A percentile compares a stretch with the other conserved stretches of the same genome.
Evolutionary conservation across 2,888 invertebrate species (phyloP).

Genomic region (Leptopilina syphax): DNA sequence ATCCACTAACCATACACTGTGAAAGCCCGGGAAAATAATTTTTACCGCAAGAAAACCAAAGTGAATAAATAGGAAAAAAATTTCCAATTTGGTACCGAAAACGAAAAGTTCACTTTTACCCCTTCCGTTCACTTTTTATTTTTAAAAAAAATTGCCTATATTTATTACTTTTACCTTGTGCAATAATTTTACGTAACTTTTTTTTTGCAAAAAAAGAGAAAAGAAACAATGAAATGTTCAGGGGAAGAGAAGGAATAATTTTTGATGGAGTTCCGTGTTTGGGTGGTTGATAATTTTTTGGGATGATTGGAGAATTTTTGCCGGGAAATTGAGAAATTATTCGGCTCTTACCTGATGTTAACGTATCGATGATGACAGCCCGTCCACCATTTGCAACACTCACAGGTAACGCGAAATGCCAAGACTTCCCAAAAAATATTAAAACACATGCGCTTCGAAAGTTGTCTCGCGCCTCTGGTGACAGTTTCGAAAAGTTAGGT

Average conservation of each 20-base stretch:
- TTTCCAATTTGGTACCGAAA: conserved; percentile 9
- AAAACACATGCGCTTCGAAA: too few species aligned
- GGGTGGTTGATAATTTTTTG: conserved; percentile 22
- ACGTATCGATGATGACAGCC: conserved; percentile 72
- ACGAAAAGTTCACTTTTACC: too few species aligned
- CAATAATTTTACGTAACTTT: conserved; percentile 46
- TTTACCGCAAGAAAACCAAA: not conserved
- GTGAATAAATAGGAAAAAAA: conserved; percentile 43
- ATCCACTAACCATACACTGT: too few species aligned
- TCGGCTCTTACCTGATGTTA: conserved; percentile 72
- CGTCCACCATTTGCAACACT: conserved; percentile 75
- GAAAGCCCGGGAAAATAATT: too few species aligned
- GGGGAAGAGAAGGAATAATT: not conserved
- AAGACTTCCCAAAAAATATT: not conserved
- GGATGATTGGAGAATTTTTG: not conserved
- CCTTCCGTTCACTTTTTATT: too few species aligned
- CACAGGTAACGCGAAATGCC: conserved; percentile 1
- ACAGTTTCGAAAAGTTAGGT: not conserved
- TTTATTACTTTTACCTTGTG: conserved; percentile 41
- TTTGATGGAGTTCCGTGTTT: not conserved
- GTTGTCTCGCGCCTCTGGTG: conserved; percentile 31
- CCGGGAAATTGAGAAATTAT: conserved; percentile 34
- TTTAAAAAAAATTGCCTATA: conserved; percentile 48
- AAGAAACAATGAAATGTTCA: not conserved
- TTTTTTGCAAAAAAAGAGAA: not conserved